phyloP scores from a whole-genome alignment of 2,113 vertebrate species.

The Elephas maximus region DNA sequence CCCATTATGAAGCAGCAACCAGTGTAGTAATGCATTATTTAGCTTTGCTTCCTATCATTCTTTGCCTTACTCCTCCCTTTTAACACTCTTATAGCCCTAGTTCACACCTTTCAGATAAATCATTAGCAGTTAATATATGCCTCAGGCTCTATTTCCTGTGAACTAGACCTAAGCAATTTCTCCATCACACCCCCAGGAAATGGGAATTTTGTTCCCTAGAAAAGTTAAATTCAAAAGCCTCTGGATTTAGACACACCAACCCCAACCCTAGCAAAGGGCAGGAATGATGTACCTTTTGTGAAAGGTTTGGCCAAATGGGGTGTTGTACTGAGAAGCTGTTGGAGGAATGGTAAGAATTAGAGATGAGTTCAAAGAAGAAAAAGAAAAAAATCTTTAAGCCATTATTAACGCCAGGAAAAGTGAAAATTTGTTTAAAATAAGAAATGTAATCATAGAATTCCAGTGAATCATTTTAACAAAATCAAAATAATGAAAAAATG shows the following conservation, averaged over 20 bases:
- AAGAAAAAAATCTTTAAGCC: background rate
- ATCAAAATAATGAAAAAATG: background rate
- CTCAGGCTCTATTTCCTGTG: background rate
- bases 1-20: background rate
- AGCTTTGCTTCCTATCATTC: background rate
- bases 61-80: background rate
- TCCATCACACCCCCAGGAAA: background rate
- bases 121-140: background rate
- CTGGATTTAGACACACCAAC: background rate
- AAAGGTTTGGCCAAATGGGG: background rate
- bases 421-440: background rate
- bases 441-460: background rate
- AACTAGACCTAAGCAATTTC: background rate
- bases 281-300: background rate
- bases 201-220: background rate
- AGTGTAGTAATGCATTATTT: background rate
- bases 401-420: background rate
- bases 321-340: background rate
- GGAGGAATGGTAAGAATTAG: background rate
- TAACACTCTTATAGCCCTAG: background rate
- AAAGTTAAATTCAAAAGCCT: background rate
- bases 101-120: slow-evolving; percentile 18
- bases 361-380: background rate
- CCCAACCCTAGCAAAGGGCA: background rate
- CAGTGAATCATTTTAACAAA: background rate